Conservation (phyloP, 2,888 invertebrate genomes). For the Xanthostigma xanthostigma region DNA sequence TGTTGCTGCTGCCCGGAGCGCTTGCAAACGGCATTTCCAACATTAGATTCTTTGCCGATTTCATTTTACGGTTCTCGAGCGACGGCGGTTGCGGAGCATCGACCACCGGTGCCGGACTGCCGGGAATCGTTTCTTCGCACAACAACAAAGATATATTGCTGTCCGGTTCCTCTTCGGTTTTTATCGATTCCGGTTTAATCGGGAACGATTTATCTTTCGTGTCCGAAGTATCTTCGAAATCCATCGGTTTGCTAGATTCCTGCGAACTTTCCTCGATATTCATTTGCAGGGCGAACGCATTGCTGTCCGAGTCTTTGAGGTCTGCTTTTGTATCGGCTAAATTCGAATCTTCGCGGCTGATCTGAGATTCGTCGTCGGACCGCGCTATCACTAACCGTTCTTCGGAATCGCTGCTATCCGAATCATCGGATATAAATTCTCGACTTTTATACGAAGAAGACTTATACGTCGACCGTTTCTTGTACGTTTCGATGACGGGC, state of each 20-base stretch:
- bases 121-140: constrained; percentile 83
- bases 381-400: constrained; percentile 41
- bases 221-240: constrained; percentile 3
- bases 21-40: constrained; percentile 58
- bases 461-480: constrained; percentile 11
- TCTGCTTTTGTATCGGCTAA: constrained; percentile 17
- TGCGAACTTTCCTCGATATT: constrained; percentile 6
- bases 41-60: constrained; percentile 27
- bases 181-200: constrained; percentile 5
- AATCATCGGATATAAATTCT: constrained; percentile 38
- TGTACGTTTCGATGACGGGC: constrained; percentile 25
- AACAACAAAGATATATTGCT: constrained; percentile 58
- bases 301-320: constrained; percentile 19
- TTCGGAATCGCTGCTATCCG: constrained; percentile 49
- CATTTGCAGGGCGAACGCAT: constrained; percentile 13
- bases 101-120: constrained; percentile 63
- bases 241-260: neutral
- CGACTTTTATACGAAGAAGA: constrained; percentile 18
- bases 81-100: constrained; percentile 17
- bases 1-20: constrained; percentile 39
- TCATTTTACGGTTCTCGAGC: constrained; percentile 26
- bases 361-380: constrained; percentile 25
- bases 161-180: constrained; percentile 36
- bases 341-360: constrained; percentile 15
- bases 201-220: neutral